Percentiles rank a stretch among this genome's conserved stretches.
phyloP scores from a whole-genome alignment of 2,113 vertebrate genomes.

The Mellivora capensis region DNA sequence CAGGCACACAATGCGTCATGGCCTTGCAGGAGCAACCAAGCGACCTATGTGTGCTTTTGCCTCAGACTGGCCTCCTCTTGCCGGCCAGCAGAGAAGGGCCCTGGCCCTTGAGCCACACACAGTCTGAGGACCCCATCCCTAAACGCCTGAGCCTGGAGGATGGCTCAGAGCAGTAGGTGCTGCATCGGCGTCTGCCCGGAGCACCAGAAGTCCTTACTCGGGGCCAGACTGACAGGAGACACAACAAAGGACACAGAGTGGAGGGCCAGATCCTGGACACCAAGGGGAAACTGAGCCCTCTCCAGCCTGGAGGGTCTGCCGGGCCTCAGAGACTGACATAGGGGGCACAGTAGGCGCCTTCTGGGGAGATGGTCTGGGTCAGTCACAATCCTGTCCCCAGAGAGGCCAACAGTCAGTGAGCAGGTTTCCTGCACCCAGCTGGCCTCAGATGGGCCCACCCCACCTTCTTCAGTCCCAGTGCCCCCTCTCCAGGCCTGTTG shows the following conservation, averaged over 20 bases:
- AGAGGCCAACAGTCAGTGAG: background rate
- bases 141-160: background rate
- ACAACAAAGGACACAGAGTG: too few relatives aligned
- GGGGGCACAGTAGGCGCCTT: background rate
- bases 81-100: background rate
- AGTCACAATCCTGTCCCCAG: background rate
- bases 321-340: background rate
- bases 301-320: background rate
- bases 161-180: background rate
- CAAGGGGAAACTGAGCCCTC: background rate
- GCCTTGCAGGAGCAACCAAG: background rate
- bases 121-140: background rate
- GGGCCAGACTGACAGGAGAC: background rate
- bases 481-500: background rate
- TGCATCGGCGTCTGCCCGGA: fast-evolving
- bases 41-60: background rate
- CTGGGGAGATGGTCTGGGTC: background rate
- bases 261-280: background rate
- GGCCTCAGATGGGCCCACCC: background rate
- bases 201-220: background rate
- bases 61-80: background rate
- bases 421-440: background rate
- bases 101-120: background rate
- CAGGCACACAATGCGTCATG: background rate
- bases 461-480: too few relatives aligned